Base-by-base conservation (phyloP, 2,113 vertebrate genomes). In the Channa maculata region DNA sequence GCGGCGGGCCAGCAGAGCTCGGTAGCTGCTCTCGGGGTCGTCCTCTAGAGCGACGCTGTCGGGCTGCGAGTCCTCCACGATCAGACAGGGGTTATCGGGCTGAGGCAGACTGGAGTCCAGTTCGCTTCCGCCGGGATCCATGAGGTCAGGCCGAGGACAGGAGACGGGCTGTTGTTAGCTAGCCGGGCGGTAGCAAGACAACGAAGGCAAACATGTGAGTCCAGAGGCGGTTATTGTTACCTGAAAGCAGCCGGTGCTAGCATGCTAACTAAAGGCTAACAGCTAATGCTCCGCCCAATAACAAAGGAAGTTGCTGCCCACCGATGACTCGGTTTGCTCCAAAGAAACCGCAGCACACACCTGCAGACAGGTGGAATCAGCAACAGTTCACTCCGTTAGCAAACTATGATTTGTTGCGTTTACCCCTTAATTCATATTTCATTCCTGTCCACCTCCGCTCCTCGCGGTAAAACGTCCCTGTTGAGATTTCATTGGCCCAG, bases 61-160 rank as follows among this genome's bases (percentile, higher is more conserved):
- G 6, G 96, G 95, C 93, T 97, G 96, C 0, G 97, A 99, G 89
- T 98, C 97, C 89, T 97, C 97, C 61, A 97, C 96, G 51, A 97
- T 96, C 72, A 98, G 92, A 67, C 95, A 95, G 69, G 97, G 96
- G 66, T 95, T 95, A 57, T 93, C 94, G 58, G 94, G 93, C 90
- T 96, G 95, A 44, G 96, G 95, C 81, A 97, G 93, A 87, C 95
- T 96, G 8, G 93, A 92, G 65, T 96, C 97, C 88, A 96, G 86
- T 62, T 93, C 95, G 82, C 94, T 95, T 73, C 92, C 94, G 53
- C 89, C 75, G 58, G 95, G 94, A 91, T 96, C 96, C 96, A 96
- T 96, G 90, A 75, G 92, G 75, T 76, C 89, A 70, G 71, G 71
- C 83, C 72, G 75, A 69, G 82, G 52, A 46, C 74, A 10, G 71